Evolutionary conservation across 92 coral and sea anemone genomes (phyloP), one percentile per base, ranked within the genome.

Genomic region (Hydrozoanthus gracilis): DNA sequence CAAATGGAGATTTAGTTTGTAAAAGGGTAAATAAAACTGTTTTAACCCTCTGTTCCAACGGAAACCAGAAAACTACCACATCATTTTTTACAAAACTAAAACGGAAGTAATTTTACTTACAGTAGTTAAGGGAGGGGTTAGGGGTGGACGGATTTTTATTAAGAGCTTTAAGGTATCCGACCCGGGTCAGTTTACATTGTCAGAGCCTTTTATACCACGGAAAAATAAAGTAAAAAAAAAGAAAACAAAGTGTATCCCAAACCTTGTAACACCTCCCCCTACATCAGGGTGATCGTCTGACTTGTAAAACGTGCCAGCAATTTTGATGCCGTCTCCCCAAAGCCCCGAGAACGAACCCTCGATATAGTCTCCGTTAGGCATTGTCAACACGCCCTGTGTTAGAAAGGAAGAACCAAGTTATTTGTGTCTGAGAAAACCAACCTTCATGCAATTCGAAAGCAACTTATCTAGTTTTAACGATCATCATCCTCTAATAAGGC

Each of bases 331-430:
- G 9, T 93, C 97, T 44, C 96, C 95, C 98, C 99, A 97, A 55
- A 86, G 92, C n/a, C 98, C 99, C 27, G 88, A 83, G 74, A 97
- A 97, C 6, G 98, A 87, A 35, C 98, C 99, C 70, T 97, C 99
- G 18, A 97, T 90, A 47, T 69, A 90, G 70, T 97, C 99, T 16
- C 99, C 99, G 66, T 92, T 93, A 0, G 99, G 92, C 91, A 97
- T 80, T 27, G 96, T 97, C 16, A 95, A 91, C 54, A 92, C 91
- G 8, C 99, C 99, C 99, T 97, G 79, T 10, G 50, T 13, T 52
- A 51, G 71, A 47, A 70, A 50, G 54, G 15, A 44, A 17, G 7
- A 4, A 62, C 44, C 17, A 6, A 2, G 39, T 27, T 27, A 68
- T 7, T 14, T 8, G 20, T 27, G 44, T 11, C 17, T 17, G 44